Conservation (phyloP, 2,113 vertebrate genomes). For the Cranoglanis bouderius region DNA sequence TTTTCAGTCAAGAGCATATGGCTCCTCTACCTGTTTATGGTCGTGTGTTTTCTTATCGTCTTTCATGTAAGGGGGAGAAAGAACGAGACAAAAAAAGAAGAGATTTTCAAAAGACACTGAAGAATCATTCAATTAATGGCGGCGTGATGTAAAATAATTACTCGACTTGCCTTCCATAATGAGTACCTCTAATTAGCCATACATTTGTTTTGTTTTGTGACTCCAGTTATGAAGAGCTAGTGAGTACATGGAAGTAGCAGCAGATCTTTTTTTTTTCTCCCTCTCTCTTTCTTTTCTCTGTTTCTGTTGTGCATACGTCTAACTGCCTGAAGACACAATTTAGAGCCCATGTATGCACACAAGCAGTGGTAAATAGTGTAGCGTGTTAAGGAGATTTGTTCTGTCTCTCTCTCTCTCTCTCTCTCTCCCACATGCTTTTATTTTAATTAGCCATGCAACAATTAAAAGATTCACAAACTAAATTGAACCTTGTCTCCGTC, state of each 20-base stretch:
- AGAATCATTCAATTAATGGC: conserved; percentile 99
- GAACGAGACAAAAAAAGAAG: conserved; percentile 48
- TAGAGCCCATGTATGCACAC: conserved; percentile 94
- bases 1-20: conserved; percentile 76
- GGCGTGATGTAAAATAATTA: conserved; percentile 97
- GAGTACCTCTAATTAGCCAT: conserved; percentile 99
- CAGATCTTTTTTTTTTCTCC: conserved; percentile 70
- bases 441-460: conserved; percentile 99
- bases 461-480: conserved; percentile 99
- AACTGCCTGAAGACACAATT: conserved; percentile 90
- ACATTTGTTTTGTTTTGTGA: conserved; percentile 99
- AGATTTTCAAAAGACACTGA: conserved; percentile 79
- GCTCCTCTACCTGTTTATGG: conserved; percentile 71
- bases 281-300: conserved; percentile 22
- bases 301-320: conserved; percentile 69
- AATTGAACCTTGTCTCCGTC: conserved; percentile 99
- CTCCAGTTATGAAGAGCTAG: conserved; percentile 91
- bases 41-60: conserved; percentile 61
- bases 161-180: conserved; percentile 97
- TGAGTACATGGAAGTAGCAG: conserved; percentile 84
- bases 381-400: conserved; percentile 87
- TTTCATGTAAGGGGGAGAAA: conserved; percentile 57
- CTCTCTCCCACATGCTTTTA: conserved; percentile 65
- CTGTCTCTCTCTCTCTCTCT: conserved; percentile 78
- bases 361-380: conserved; percentile 89